Evolutionary conservation across 2,888 invertebrate genomes (phyloP).

Genomic region (Petrolisthes manimaculis): DNA sequence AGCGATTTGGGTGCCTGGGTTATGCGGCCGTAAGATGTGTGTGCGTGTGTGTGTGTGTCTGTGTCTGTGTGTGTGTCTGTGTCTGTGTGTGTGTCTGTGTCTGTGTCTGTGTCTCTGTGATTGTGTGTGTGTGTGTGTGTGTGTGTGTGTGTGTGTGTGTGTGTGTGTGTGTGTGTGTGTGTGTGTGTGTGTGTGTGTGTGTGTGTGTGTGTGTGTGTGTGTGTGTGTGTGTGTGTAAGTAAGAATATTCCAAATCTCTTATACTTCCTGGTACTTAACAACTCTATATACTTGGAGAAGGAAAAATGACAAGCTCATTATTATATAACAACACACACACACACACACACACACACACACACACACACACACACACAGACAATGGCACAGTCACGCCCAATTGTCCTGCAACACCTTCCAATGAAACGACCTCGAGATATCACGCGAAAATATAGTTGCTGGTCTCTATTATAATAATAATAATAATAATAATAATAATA

Average conservation of each 20-base stretch:
- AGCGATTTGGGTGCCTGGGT: not conserved
- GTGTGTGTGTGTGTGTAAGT: slow-evolving; percentile 7
- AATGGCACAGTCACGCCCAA: too few relatives aligned
- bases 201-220: slow-evolving; percentile 10
- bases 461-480: too few relatives aligned
- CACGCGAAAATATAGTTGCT: too few relatives aligned
- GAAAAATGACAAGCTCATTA: too few relatives aligned
- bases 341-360: not conserved
- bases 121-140: not conserved
- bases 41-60: not conserved
- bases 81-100: not conserved
- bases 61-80: not conserved
- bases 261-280: too few relatives aligned
- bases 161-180: not conserved
- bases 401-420: too few relatives aligned
- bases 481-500: too few relatives aligned
- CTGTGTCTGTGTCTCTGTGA: not conserved
- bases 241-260: too few relatives aligned
- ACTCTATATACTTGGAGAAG: too few relatives aligned
- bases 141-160: not conserved
- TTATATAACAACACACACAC: not conserved
- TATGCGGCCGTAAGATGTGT: not conserved
- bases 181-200: not conserved
- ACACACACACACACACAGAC: too few relatives aligned
- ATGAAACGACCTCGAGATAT: too few relatives aligned